Percentiles rank a stretch among this genome's conserved stretches.
These are phyloP conservation scores for Thymallus thymallus DNA, from an alignment of 2,113 vertebrate species.

Conservation along the genomic window DNA sequence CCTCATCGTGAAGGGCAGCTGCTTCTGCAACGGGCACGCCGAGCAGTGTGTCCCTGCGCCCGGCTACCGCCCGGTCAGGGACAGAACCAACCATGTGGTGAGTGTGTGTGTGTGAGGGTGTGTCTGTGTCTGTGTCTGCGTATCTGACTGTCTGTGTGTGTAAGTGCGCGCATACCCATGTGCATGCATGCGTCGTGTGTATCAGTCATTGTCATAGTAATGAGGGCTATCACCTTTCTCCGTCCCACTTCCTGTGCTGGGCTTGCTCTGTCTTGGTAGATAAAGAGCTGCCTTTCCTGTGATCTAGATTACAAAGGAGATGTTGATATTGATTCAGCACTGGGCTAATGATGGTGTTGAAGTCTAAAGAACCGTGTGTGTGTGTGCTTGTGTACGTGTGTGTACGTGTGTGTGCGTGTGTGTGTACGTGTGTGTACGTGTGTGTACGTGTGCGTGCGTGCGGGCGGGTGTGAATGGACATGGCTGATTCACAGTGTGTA, in stretches of 20 bases:
- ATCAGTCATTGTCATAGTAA: background rate
- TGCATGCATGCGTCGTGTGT: background rate
- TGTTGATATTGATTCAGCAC: constrained; percentile 33
- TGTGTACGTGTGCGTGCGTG: no score
- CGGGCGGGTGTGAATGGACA: constrained; percentile 33
- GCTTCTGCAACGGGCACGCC: constrained; percentile 89
- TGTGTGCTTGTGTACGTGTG: constrained; percentile 11
- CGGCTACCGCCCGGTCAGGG: constrained; percentile 69
- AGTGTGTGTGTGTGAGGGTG: constrained; percentile 48
- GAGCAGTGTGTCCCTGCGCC: constrained; percentile 79
- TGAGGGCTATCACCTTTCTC: constrained; percentile 25
- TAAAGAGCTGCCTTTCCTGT: constrained; percentile 39
- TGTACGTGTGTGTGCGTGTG: constrained; percentile 4
- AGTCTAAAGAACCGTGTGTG: background rate
- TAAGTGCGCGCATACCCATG: background rate
- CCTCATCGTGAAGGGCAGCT: constrained; percentile 91
- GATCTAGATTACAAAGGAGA: constrained; percentile 28
- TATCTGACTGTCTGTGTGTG: constrained; percentile 45
- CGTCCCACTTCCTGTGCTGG: constrained; percentile 31
- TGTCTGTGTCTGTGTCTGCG: no score
- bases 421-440: background rate
- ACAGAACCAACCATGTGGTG: constrained; percentile 76
- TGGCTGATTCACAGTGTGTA: constrained; percentile 16
- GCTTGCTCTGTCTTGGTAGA: constrained; percentile 28
- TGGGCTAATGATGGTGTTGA: constrained; percentile 48